These are phyloP conservation scores for Palythoa grandis DNA, from an alignment of 92 coral and sea anemone genomes.

Conservation along the genomic window DNA sequence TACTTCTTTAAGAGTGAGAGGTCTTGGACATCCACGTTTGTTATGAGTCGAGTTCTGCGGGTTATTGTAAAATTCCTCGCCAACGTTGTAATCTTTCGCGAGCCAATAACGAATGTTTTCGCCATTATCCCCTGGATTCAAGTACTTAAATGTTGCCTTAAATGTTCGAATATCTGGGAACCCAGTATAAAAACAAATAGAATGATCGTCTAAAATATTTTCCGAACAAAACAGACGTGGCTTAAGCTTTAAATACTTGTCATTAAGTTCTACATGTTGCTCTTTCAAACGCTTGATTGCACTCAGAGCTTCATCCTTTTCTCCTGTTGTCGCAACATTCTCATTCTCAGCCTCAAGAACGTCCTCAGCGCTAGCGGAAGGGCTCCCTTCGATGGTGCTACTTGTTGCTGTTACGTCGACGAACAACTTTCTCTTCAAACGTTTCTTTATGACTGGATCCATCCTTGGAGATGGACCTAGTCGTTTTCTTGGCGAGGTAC, in stretches of 20 bases:
- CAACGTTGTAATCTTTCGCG: slow-evolving; percentile 5
- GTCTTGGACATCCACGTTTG: too few species aligned
- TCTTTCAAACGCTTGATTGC: slow-evolving; percentile 29
- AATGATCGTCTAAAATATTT: slow-evolving; percentile 30
- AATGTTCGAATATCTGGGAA: slow-evolving; percentile 1
- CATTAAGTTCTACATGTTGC: slow-evolving; percentile 16
- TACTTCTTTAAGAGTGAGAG: too few species aligned
- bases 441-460: slow-evolving; percentile 18
- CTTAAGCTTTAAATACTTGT: slow-evolving; percentile 34
- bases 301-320: slow-evolving; percentile 30
- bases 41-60: too few species aligned
- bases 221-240: slow-evolving; percentile 43
- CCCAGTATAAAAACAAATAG: slow-evolving; percentile 17
- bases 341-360: slow-evolving; percentile 21
- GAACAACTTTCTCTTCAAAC: slow-evolving; percentile 3
- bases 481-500: slow-evolving; percentile 42
- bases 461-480: slow-evolving; percentile 37
- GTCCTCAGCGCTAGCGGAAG: slow-evolving; percentile 5
- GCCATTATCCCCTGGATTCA: slow-evolving; percentile 7
- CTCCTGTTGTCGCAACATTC: neutral
- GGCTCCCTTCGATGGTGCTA: slow-evolving; percentile 9
- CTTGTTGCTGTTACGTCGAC: slow-evolving; percentile 3
- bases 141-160: slow-evolving; percentile 16
- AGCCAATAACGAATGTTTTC: slow-evolving; percentile 11
- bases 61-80: too few species aligned